phyloP scores from a whole-genome alignment of 2,888 invertebrate species.

The Limnephilus lunatus region DNA sequence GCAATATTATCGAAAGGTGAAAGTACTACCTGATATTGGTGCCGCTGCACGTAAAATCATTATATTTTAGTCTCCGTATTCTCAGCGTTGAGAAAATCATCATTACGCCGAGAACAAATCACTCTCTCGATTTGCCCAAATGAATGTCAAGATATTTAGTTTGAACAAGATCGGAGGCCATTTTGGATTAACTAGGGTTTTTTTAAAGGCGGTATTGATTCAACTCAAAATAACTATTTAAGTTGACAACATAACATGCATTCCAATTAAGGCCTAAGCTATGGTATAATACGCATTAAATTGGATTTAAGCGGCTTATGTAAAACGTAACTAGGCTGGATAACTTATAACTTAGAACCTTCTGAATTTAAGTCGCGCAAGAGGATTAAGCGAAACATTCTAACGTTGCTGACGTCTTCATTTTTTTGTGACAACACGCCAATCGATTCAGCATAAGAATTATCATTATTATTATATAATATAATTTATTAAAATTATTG shows the following conservation, averaged over 20 bases:
- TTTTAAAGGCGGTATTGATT: neutral
- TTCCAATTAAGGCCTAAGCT: neutral
- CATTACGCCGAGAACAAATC: neutral
- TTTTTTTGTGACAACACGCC: neutral
- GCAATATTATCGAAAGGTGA: neutral
- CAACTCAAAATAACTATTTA: neutral
- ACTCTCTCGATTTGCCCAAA: neutral
- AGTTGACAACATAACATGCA: neutral
- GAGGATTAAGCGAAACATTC: neutral
- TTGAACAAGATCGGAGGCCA: neutral
- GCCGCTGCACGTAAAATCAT: neutral
- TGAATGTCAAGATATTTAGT: neutral
- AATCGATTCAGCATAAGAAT: neutral
- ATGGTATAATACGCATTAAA: neutral
- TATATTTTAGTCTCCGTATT: neutral
- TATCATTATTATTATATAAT: too few relatives aligned
- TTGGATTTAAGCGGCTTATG: neutral
- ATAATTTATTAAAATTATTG: too few relatives aligned
- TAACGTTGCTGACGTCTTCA: neutral
- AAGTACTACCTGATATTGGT: neutral
- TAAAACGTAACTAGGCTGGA: neutral
- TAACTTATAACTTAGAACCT: neutral
- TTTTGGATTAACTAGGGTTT: neutral
- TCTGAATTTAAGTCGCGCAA: neutral
- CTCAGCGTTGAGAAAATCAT: neutral